A percentile compares a stretch with the other conserved stretches of the same genome.
These are phyloP conservation scores for Hemibagrus wyckioides DNA, from an alignment of 2,113 vertebrate species.

Conservation along the genomic window DNA sequence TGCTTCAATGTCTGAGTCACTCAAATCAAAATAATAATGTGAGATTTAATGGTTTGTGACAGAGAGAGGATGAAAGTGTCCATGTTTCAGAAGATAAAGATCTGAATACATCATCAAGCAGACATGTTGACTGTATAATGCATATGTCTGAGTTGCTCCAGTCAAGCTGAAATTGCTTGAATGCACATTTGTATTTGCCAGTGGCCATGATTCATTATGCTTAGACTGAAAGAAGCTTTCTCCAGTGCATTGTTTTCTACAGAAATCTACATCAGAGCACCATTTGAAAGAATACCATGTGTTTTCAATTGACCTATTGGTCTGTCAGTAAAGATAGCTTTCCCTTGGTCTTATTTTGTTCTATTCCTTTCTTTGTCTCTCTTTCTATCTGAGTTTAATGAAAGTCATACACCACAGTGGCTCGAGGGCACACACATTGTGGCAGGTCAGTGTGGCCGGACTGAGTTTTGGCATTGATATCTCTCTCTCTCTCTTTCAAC, in stretches of 20 bases:
- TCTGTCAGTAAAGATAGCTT: constrained; percentile 30
- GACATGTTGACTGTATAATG: constrained; percentile 1
- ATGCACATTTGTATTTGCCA: constrained; percentile 8
- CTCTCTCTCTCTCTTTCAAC: constrained; percentile 5
- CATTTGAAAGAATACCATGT: constrained; percentile 7
- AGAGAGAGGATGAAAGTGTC: background rate
- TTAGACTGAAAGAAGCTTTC: background rate
- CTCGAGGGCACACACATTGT: constrained; percentile 40
- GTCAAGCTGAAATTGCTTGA: constrained; percentile 3
- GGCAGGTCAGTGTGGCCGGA: constrained; percentile 37
- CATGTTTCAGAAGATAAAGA: background rate
- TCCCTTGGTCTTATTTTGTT: constrained; percentile 30
- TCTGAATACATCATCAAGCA: background rate
- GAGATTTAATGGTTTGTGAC: background rate
- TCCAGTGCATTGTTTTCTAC: background rate
- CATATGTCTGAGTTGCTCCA: constrained; percentile 5
- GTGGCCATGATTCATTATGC: background rate
- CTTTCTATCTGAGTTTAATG: constrained; percentile 41
- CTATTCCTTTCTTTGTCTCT: constrained; percentile 27
- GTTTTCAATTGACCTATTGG: constrained; percentile 21
- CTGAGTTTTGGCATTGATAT: constrained; percentile 28
- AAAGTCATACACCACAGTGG: constrained; percentile 42
- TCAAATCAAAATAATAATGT: background rate
- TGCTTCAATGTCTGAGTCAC: background rate
- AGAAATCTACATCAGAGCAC: constrained; percentile 11